Conservation (phyloP, 2,888 invertebrate genomes). For the Ernsta delagoae region DNA sequence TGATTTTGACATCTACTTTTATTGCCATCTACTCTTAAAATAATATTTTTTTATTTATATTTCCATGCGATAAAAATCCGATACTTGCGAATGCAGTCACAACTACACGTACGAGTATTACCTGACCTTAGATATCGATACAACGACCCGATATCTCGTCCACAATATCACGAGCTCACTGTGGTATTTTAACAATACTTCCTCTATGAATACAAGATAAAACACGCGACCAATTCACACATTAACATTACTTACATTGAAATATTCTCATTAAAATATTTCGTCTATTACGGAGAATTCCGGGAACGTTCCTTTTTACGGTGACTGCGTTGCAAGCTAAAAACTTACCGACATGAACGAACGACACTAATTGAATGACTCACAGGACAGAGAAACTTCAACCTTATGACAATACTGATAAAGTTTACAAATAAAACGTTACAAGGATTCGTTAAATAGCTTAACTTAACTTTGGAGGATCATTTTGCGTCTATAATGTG, state of each 20-base stretch:
- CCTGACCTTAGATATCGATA: slow-evolving; percentile 29
- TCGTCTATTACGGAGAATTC: slow-evolving; percentile 70
- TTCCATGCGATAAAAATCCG: neutral
- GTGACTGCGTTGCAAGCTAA: slow-evolving; percentile 56
- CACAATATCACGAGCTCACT: slow-evolving; percentile 21
- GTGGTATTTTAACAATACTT: slow-evolving; percentile 75
- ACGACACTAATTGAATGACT: slow-evolving; percentile 40
- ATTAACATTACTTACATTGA: slow-evolving; percentile 58
- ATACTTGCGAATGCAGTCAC: slow-evolving; percentile 18
- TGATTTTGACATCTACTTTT: too few relatives aligned
- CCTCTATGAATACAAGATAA: slow-evolving; percentile 60
- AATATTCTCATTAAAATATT: slow-evolving; percentile 79
- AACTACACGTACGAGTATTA: slow-evolving; percentile 9
- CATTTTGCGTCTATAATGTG: slow-evolving; percentile 55
- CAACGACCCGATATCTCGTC: slow-evolving; percentile 23
- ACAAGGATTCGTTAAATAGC: slow-evolving; percentile 16
- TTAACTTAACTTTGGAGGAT: slow-evolving; percentile 43
- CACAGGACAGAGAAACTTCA: slow-evolving; percentile 20
- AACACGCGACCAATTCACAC: slow-evolving; percentile 59
- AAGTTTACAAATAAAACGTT: slow-evolving; percentile 8
- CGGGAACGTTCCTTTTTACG: slow-evolving; percentile 56
- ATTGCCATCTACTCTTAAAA: too few relatives aligned
- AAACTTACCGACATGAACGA: slow-evolving; percentile 42
- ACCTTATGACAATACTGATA: slow-evolving; percentile 1
- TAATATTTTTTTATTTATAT: too few relatives aligned